A percentile compares a stretch with the other conserved stretches of the same genome.
Evolutionary conservation across 2,888 invertebrate genomes (phyloP).

Genomic region (Diplolepis rosae): DNA sequence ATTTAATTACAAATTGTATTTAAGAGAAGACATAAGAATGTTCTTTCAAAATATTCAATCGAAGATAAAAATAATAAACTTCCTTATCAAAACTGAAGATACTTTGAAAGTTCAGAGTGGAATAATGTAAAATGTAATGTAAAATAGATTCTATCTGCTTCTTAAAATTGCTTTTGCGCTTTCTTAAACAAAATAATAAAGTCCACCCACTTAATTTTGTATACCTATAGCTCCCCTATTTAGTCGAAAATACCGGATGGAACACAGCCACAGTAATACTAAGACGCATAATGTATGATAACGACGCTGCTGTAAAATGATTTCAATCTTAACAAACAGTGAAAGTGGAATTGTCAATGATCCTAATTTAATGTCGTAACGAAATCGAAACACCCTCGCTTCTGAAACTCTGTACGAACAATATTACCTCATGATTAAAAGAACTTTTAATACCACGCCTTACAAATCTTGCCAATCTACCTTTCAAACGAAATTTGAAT

Average conservation of each 20-base stretch:
- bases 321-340: slow-evolving; percentile 44
- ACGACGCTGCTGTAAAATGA: slow-evolving; percentile 48
- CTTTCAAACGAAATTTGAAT: neutral
- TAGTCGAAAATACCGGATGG: neutral
- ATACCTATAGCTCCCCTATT: neutral
- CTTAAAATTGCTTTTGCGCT: neutral
- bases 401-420: neutral
- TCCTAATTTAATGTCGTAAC: slow-evolving; percentile 29
- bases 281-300: slow-evolving; percentile 44
- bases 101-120: neutral
- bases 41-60: neutral
- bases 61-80: neutral
- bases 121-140: neutral
- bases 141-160: neutral
- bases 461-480: neutral
- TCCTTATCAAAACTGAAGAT: neutral
- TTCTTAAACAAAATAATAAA: neutral
- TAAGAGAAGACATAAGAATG: neutral
- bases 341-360: slow-evolving; percentile 51
- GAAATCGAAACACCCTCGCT: neutral
- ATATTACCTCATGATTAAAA: neutral
- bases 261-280: neutral
- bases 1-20: neutral
- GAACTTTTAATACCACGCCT: neutral
- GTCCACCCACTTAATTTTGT: neutral